Conservation (phyloP, 2,888 invertebrate genomes). For the Drepanosiphum platanoidis region DNA sequence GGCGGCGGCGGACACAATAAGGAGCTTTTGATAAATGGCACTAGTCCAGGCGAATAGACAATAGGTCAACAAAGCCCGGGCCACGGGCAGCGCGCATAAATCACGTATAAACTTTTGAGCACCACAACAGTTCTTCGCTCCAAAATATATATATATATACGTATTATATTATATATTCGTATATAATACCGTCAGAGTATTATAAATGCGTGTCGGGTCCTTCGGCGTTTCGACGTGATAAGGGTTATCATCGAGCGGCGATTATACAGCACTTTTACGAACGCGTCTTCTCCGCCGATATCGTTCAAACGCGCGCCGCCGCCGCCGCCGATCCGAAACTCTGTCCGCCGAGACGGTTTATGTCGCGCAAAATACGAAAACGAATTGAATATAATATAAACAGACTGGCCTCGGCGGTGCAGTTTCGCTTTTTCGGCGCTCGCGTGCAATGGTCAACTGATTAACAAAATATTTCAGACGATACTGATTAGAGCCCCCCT, state of each 20-base stretch:
- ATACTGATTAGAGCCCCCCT: no score
- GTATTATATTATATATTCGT: slow-evolving; percentile 10
- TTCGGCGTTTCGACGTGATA: slow-evolving; percentile 28
- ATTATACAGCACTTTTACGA: neutral
- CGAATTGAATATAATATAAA: no score
- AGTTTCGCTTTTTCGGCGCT: no score
- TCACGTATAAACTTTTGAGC: slow-evolving; percentile 57
- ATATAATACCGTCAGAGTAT: slow-evolving; percentile 15
- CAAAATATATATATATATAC: neutral
- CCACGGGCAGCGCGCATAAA: slow-evolving; percentile 56
- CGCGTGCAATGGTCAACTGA: no score
- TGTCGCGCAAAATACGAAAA: no score
- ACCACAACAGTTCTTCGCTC: slow-evolving; percentile 41
- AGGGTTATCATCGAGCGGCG: slow-evolving; percentile 48
- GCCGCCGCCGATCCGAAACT: neutral
- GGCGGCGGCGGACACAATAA: slow-evolving; percentile 57
- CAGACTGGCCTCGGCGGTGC: no score
- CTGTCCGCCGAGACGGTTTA: no score
- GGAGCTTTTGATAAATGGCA: slow-evolving; percentile 61
- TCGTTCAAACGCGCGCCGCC: no score
- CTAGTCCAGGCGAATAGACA: slow-evolving; percentile 60
- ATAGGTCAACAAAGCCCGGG: slow-evolving; percentile 59
- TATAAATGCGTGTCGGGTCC: neutral
- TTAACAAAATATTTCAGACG: no score
- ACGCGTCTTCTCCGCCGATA: neutral